Evolutionary conservation across 2,888 invertebrate species (phyloP), one percentile per base, ranked within the genome.

Genomic region (Tiliacea aurago): DNA sequence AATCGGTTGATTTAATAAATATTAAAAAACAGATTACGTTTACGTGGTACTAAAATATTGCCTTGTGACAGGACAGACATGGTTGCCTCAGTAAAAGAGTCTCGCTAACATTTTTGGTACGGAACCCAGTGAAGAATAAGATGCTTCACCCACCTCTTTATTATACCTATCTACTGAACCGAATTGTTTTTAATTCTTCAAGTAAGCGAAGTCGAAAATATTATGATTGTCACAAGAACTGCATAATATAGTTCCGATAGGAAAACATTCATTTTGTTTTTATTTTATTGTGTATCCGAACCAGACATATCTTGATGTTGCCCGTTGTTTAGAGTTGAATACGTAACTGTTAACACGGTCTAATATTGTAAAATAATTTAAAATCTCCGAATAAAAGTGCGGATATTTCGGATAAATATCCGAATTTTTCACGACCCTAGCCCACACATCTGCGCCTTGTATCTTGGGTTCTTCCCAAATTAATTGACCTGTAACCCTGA

Each of bases 401-500:
- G n/a, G n/a, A n/a, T n/a, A n/a, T n/a, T n/a, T n/a, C n/a, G n/a
- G n/a, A n/a, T n/a, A n/a, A 53, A 55, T 6, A 43, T n/a, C 43
- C 28, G 37, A 41, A 11, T 18, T 6, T 43, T 18, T 37, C 41
- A 15, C 73, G 13, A n/a, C 59, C 62, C 37, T 49, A 71, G 41
- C 41, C 13, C 61, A 51, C 61, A 70, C 53, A 69, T 58, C 37
- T 63, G 37, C 43, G 58, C 47, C 59, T 37, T 58, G 41, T 66
- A 62, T 51, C 70, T 64, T 66, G 64, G 45, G 73, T 53, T 37
- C 63, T 62, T 61, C 68, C 69, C 74, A 65, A 86, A 86, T 86
- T 84, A 83, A 83, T 86, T 80, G 84, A 80, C 77, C 84, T 59
- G 80, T 84, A 80, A 84, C 80, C 76, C 84, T 72, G 84, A 80